A percentile compares a stretch with the other conserved stretches of the same genome.
Conservation (phyloP, 1,140 invertebrate genomes). For the Tribolium madens region DNA sequence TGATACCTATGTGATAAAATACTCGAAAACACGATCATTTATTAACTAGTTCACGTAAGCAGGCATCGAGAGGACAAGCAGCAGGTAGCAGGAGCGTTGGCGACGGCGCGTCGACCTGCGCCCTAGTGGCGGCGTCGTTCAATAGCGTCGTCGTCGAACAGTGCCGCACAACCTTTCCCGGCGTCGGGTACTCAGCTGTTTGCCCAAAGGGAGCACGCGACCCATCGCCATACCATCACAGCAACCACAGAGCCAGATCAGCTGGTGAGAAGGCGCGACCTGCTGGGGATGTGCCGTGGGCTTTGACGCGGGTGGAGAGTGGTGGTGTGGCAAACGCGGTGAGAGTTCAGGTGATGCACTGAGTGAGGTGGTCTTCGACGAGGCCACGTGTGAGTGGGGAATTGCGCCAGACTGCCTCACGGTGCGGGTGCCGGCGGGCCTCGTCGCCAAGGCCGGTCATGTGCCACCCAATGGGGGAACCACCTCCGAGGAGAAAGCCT, state of each 20-base stretch:
- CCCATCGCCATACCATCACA: constrained; percentile 18
- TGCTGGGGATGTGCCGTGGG: not conserved
- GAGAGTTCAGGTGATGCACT: constrained; percentile 55
- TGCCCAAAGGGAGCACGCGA: constrained; percentile 57
- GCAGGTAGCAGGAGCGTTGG: constrained; percentile 62
- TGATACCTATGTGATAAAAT: constrained; percentile 52
- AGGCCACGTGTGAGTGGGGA: constrained; percentile 63
- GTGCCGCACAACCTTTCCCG: constrained; percentile 64
- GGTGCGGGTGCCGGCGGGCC: constrained; percentile 65
- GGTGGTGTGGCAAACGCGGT: constrained; percentile 40
- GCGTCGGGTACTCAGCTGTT: constrained; percentile 63
- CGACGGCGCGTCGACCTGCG: constrained; percentile 61
- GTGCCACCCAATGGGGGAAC: constrained; percentile 65
- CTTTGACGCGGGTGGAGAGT: constrained; percentile 35
- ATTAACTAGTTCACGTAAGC: constrained; percentile 51
- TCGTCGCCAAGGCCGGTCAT: constrained; percentile 65
- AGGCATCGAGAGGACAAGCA: constrained; percentile 56
- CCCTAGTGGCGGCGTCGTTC: constrained; percentile 64
- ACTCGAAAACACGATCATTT: constrained; percentile 57
- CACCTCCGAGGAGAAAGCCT: constrained; percentile 66
- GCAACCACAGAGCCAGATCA: constrained; percentile 11
- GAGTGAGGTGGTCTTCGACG: constrained; percentile 52
- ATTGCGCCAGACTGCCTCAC: constrained; percentile 63
- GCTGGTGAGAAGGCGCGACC: not conserved
- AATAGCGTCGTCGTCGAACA: constrained; percentile 63